A percentile compares a stretch with the other conserved stretches of the same genome.
Evolutionary conservation across 2,113 vertebrate genomes (phyloP).

Genomic region (Choloepus hoffmanni): DNA sequence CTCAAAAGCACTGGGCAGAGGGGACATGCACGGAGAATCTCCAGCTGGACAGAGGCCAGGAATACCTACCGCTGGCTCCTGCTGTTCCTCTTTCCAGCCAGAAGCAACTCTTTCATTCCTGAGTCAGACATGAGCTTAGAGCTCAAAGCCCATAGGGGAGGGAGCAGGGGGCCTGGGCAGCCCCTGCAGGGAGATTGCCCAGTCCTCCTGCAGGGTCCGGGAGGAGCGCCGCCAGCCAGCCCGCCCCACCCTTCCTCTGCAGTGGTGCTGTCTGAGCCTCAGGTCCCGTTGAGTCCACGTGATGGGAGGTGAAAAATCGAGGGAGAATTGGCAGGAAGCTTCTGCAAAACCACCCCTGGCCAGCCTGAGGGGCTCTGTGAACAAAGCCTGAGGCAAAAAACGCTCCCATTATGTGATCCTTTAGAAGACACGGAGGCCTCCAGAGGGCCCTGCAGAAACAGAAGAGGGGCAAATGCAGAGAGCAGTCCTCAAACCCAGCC

Average conservation of each 20-base stretch:
- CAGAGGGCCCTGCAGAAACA: neutral
- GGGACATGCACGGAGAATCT: neutral
- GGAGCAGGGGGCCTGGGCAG: neutral
- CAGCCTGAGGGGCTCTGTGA: neutral
- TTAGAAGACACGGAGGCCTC: neutral
- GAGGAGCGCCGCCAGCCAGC: fast-evolving
- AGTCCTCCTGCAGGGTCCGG: neutral
- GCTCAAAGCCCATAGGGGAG: no score
- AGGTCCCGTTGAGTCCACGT: neutral
- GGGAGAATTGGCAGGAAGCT: neutral
- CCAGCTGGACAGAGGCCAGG: neutral
- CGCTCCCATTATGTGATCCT: neutral
- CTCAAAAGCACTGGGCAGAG: neutral
- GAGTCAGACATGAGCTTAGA: neutral
- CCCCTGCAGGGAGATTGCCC: no score
- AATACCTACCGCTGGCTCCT: neutral
- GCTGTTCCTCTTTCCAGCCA: neutral
- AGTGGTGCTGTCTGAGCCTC: neutral
- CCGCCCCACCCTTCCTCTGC: neutral
- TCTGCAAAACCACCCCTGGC: neutral
- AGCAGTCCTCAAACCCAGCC: neutral
- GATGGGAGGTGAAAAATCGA: neutral
- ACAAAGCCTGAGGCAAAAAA: neutral
- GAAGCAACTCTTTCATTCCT: neutral
- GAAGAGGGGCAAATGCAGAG: neutral